These are phyloP conservation scores for Syngnathus floridae DNA, from an alignment of 2,113 vertebrate genomes.

Conservation along the genomic window DNA sequence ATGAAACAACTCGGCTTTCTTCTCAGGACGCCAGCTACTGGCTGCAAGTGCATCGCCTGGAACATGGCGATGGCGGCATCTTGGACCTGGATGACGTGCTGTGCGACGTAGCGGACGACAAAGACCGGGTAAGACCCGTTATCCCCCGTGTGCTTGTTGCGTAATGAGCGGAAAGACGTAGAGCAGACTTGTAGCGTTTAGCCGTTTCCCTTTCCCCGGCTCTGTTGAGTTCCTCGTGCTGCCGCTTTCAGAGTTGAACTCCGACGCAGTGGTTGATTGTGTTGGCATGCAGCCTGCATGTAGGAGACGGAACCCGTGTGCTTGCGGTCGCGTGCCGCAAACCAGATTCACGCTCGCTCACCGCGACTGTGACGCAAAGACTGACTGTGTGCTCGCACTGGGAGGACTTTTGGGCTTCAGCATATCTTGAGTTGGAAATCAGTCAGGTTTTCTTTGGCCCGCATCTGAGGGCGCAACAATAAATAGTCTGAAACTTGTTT, in stretches of 20 bases:
- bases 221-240: neutral
- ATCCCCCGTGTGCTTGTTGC: neutral
- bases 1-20: neutral
- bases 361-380: neutral
- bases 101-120: constrained; percentile 91
- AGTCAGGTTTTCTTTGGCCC: neutral
- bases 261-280: neutral
- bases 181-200: neutral
- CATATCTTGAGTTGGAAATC: neutral
- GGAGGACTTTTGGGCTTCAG: too few species aligned
- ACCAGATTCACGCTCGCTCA: neutral
- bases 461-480: neutral
- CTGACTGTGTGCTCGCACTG: neutral
- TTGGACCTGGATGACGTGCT: constrained; percentile 89
- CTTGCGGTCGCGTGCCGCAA: constrained; percentile 5
- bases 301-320: neutral
- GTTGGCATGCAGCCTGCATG: neutral
- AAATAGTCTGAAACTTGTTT: neutral
- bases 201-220: too few species aligned
- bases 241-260: neutral
- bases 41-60: constrained; percentile 90
- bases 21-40: constrained; percentile 86
- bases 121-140: constrained; percentile 84
- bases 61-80: constrained; percentile 91
- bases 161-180: neutral